A percentile compares a stretch with the other conserved stretches of the same genome.
phyloP scores from a whole-genome alignment of 2,113 vertebrate genomes.

The Montifringilla adamsi region DNA sequence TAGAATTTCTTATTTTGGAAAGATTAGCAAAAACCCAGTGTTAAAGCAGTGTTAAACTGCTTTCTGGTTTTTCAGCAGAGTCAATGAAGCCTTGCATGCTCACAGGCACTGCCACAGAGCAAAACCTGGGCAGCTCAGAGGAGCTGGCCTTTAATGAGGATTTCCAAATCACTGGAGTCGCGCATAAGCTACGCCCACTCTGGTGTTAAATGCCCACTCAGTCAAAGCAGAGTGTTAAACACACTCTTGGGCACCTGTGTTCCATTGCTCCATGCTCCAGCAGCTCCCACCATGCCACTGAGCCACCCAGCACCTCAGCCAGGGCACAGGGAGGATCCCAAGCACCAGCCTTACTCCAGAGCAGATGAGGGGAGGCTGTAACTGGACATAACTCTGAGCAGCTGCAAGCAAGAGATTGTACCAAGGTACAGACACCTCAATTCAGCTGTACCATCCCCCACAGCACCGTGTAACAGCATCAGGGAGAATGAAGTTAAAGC shows the following conservation, averaged over 20 bases:
- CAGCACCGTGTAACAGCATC: fast-evolving
- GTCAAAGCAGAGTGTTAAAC: neutral
- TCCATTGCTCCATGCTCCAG: neutral
- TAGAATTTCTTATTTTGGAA: neutral
- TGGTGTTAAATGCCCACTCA: neutral
- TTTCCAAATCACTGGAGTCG: neutral
- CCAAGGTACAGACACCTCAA: neutral
- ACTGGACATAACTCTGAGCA: neutral
- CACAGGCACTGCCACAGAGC: neutral
- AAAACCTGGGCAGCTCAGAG: neutral
- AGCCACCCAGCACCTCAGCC: neutral
- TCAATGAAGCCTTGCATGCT: neutral
- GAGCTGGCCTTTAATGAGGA: neutral
- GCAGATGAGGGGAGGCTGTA: neutral
- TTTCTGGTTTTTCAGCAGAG: neutral
- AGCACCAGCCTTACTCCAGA: neutral
- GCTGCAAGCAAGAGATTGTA: neutral
- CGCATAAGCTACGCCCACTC: neutral
- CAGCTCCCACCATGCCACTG: neutral
- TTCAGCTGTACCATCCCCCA: neutral
- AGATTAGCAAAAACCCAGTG: neutral
- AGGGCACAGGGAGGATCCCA: neutral
- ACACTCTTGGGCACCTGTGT: neutral
- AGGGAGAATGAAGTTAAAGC: neutral
- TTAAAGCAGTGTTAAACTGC: neutral